These are phyloP conservation scores for Drosophila anceps DNA, from an alignment of 2,888 invertebrate genomes.

Conservation along the genomic window DNA sequence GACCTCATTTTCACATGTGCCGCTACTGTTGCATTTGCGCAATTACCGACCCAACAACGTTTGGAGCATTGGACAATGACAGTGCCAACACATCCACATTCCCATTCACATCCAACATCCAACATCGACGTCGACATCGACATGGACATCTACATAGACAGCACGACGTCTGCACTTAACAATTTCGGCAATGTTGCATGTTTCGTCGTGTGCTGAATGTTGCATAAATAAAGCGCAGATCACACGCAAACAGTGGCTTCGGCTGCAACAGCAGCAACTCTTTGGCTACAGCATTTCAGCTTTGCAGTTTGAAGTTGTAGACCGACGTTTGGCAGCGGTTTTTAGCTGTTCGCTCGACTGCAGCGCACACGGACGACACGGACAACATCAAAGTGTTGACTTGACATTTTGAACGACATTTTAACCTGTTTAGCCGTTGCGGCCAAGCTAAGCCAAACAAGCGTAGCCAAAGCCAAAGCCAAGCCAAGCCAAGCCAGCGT, in stretches of 20 bases:
- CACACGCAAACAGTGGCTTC: slow-evolving; percentile 77
- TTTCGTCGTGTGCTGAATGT: slow-evolving; percentile 80
- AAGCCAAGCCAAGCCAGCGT: slow-evolving; percentile 63
- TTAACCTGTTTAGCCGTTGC: slow-evolving; percentile 81
- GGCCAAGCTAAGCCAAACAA: slow-evolving; percentile 73
- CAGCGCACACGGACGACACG: slow-evolving; percentile 55
- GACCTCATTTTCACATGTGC: slow-evolving; percentile 51
- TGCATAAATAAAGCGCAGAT: slow-evolving; percentile 81
- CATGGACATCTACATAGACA: slow-evolving; percentile 49
- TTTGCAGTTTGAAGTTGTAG: slow-evolving; percentile 35
- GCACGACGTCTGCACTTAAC: slow-evolving; percentile 75
- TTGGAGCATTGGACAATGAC: slow-evolving; percentile 37
- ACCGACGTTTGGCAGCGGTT: slow-evolving; percentile 53
- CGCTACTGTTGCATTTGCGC: slow-evolving; percentile 71
- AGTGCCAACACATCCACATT: slow-evolving; percentile 28
- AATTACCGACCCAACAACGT: slow-evolving; percentile 63
- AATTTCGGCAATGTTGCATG: slow-evolving; percentile 79
- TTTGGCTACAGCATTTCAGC: background rate
- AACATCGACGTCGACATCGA: slow-evolving; percentile 36
- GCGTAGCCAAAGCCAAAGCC: slow-evolving; percentile 64
- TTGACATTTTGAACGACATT: slow-evolving; percentile 83
- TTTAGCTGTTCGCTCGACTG: slow-evolving; percentile 43
- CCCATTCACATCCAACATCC: slow-evolving; percentile 29
- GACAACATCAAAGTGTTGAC: slow-evolving; percentile 83
- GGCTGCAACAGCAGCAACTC: slow-evolving; percentile 17